Percentiles rank a stretch among this genome's conserved stretches.
Conservation (phyloP, 2,888 invertebrate species). For the Philhelius pedissequus region DNA sequence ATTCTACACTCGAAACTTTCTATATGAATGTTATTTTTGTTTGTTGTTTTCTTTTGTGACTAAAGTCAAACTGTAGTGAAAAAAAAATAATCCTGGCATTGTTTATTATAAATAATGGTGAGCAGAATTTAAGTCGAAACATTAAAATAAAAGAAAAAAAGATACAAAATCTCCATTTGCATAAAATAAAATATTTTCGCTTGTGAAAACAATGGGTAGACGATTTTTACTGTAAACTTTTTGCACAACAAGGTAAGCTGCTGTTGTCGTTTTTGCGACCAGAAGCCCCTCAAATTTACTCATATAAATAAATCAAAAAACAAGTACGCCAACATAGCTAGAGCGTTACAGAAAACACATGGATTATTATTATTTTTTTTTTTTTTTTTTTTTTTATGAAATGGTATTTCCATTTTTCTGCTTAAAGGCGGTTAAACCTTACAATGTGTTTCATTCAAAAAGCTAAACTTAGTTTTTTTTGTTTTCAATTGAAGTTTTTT, state of each 20-base stretch:
- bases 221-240: constrained; percentile 31
- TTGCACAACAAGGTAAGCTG: constrained; percentile 19
- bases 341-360: background rate
- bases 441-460: background rate
- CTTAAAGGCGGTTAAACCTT: background rate
- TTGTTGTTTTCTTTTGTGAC: background rate
- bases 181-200: constrained; percentile 33
- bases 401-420: no score
- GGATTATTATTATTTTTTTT: no score
- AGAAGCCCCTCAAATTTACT: background rate
- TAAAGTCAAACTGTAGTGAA: background rate
- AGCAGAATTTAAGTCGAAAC: background rate
- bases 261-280: background rate
- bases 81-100: background rate
- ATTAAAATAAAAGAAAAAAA: background rate
- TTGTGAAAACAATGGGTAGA: constrained; percentile 24
- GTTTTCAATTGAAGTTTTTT: no score
- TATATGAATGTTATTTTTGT: background rate
- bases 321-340: background rate
- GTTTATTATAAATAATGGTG: background rate
- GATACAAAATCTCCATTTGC: background rate
- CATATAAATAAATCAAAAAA: background rate
- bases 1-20: background rate
- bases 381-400: no score
- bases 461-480: background rate